Base-by-base conservation (phyloP, 2,888 invertebrate species). In the Dolichopus griseipennis region DNA sequence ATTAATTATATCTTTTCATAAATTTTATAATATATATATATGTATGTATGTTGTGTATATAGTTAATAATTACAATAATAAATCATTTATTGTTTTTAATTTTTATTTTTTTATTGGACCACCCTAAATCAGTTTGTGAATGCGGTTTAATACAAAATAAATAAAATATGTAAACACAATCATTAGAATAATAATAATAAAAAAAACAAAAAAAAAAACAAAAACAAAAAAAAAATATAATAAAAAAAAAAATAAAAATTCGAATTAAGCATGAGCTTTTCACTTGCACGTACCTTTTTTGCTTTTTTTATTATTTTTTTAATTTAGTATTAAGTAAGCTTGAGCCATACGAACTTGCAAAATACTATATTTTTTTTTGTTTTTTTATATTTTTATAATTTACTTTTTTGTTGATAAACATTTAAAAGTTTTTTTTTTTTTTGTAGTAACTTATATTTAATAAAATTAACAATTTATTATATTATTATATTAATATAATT, bases 141-240 rank as follows among this genome's bases (percentile, higher is more conserved):
- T 52, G 52, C 18, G 52, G 52, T 18, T 27, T 52, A 52, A 52
- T 52, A 52, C n/a, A 52, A 1, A 52, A 52, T 52, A 41, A 41
- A 41, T 41, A 52, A 52, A 52, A 52, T 41, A 41, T 41, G 52
- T 52, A 18, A 52, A 52, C 22, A 22, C 62, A 62, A 62, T 62
- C 20, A 62, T 62, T 62, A 62, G 62, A 62, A 62, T 52, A n/a
- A 52, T 18, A 52, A 52, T 18, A 52, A 52, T 18, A 52, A 18
- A 52, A 52, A 52, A 15, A 52, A 52, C 9, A 52, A 52, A 15
- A 52, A 18, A 52, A 52, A 52, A 4, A 43, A 43, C 12, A 43
- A 43, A 34, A 7, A 43, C 43, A 9, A 43, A 43, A 43, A 15
- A 9, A 43, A 43, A 43, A 9, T 10, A 43, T 15, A 43, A 43